These are phyloP conservation scores for Eulemur rufifrons DNA, from an alignment of 2,113 vertebrate species.

Conservation along the genomic window DNA sequence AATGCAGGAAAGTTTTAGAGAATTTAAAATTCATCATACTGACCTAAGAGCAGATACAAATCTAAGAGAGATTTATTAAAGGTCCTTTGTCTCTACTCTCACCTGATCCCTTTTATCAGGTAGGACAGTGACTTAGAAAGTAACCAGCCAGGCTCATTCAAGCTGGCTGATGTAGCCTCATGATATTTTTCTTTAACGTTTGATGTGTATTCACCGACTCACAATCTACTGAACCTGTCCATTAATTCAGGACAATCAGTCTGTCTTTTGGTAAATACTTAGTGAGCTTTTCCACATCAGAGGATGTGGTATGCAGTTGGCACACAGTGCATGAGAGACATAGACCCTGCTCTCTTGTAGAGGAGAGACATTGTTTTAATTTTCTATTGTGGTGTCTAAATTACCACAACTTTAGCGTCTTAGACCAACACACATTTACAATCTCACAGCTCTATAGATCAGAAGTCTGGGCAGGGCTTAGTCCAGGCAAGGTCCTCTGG, in stretches of 20 bases:
- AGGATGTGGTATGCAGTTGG: neutral
- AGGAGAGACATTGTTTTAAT: neutral
- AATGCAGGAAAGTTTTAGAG: neutral
- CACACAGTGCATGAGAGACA: neutral
- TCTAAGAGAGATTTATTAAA: neutral
- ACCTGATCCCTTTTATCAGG: neutral
- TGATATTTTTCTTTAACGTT: conserved; percentile 28
- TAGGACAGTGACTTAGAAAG: neutral
- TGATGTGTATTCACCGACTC: neutral
- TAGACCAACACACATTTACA: neutral
- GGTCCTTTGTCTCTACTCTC: neutral
- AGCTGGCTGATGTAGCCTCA: neutral
- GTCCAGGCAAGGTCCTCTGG: neutral
- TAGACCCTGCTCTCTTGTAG: neutral
- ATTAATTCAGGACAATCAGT: neutral
- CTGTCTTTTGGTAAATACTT: conserved; percentile 12
- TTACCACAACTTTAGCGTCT: neutral
- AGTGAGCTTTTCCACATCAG: neutral
- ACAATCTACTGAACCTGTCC: neutral
- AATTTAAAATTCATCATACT: neutral
- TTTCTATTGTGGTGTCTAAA: neutral
- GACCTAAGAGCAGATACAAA: neutral
- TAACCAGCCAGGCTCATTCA: neutral
- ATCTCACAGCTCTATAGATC: neutral
- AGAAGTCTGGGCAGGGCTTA: neutral